phyloP scores from a whole-genome alignment of 2,113 vertebrate genomes.

The Macroglossus sobrinus region DNA sequence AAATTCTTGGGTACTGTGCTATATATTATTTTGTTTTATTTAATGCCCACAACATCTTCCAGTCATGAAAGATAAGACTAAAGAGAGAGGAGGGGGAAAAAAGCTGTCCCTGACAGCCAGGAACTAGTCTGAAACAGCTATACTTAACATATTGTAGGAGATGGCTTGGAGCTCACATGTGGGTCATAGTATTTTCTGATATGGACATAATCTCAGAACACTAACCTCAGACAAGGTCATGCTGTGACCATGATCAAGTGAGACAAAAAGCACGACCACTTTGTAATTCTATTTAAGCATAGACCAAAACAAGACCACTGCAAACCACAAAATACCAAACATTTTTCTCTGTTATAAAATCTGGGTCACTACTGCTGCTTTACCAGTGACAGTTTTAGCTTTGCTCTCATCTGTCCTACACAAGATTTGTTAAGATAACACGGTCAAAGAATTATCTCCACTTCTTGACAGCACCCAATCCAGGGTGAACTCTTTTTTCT shows the following conservation, averaged over 20 bases:
- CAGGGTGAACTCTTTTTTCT: background rate
- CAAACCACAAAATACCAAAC: background rate
- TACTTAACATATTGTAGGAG: background rate
- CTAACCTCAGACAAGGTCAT: background rate
- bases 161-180: background rate
- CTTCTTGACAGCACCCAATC: background rate
- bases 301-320: background rate
- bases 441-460: background rate
- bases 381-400: background rate
- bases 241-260: background rate
- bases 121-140: background rate
- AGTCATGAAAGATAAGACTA: background rate
- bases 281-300: background rate
- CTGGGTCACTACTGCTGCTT: background rate
- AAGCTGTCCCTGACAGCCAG: background rate
- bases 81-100: background rate
- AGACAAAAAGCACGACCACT: background rate
- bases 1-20: background rate
- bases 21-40: background rate
- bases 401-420: background rate
- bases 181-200: background rate
- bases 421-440: background rate
- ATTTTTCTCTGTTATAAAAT: accelerated
- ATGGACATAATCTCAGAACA: background rate
- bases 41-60: background rate